These are phyloP conservation scores for Chrysomela aeneicollis DNA, from an alignment of 2,888 invertebrate species.

Conservation along the genomic window DNA sequence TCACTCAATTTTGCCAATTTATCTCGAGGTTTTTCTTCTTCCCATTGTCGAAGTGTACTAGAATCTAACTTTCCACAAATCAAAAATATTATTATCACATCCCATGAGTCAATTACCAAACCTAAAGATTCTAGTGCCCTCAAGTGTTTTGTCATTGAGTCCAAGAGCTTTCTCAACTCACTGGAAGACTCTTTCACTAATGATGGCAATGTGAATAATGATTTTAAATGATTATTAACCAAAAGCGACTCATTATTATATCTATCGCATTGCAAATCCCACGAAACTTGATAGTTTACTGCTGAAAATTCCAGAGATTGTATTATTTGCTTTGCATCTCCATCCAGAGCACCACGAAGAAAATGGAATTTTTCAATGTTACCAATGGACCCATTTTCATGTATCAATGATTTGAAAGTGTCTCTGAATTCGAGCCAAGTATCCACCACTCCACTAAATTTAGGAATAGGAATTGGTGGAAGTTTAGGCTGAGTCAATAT, in stretches of 20 bases:
- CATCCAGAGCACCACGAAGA: constrained; percentile 23
- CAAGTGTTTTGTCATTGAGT: constrained; percentile 30
- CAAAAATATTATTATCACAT: constrained; percentile 33
- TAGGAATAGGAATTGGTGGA: constrained; percentile 25
- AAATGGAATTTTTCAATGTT: constrained; percentile 34
- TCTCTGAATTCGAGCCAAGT: constrained; percentile 31
- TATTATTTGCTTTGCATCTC: constrained; percentile 29
- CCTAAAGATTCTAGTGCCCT: constrained; percentile 27
- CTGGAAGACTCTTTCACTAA: constrained; percentile 21
- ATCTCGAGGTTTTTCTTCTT: constrained; percentile 16
- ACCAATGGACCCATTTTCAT: constrained; percentile 27
- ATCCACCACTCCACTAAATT: constrained; percentile 27
- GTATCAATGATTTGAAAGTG: constrained; percentile 34
- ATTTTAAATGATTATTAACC: constrained; percentile 33
- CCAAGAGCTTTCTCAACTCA: constrained; percentile 22
- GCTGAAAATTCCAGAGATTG: constrained; percentile 33
- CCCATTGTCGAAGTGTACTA: constrained; percentile 18
- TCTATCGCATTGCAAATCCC: constrained; percentile 34
- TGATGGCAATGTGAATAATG: constrained; percentile 24
- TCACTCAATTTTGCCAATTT: constrained; percentile 1
- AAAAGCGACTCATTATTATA: constrained; percentile 30
- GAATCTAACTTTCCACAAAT: constrained; percentile 23
- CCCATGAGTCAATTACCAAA: constrained; percentile 30
- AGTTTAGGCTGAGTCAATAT: constrained; percentile 17
- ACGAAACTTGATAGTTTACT: constrained; percentile 31